Evolutionary conservation across 2,888 invertebrate genomes (phyloP).

Genomic region (Drosophila borealis): DNA sequence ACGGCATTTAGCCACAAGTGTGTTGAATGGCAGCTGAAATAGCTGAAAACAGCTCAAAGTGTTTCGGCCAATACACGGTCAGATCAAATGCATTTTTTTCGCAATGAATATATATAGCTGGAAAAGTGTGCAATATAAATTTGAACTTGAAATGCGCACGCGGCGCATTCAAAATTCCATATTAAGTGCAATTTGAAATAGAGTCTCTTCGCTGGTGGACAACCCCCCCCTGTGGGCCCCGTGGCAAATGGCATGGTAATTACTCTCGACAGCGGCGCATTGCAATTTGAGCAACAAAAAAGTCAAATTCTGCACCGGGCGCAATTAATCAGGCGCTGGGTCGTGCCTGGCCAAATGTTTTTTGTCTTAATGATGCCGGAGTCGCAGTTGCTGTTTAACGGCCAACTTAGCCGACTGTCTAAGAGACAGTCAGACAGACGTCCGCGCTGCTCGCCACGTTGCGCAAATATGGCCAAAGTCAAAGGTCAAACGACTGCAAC

Average conservation of each 20-base stretch:
- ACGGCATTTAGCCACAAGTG: constrained; percentile 17
- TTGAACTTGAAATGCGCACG: constrained; percentile 62
- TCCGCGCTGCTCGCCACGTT: constrained; percentile 30
- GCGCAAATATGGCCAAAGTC: constrained; percentile 75
- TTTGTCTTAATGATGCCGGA: constrained; percentile 77
- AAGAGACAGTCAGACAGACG: constrained; percentile 10
- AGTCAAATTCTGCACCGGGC: constrained; percentile 74
- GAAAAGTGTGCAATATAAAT: constrained; percentile 37
- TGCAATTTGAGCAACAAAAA: constrained; percentile 78
- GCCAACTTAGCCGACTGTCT: constrained; percentile 37
- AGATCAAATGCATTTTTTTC: constrained; percentile 70
- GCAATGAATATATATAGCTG: constrained; percentile 24
- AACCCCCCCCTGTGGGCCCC: not conserved
- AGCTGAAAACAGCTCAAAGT: constrained; percentile 18
- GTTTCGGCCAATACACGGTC: constrained; percentile 38
- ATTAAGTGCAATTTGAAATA: constrained; percentile 77
- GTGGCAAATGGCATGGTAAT: constrained; percentile 73
- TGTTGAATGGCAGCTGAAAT: constrained; percentile 18
- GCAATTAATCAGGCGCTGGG: constrained; percentile 77
- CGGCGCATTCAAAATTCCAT: constrained; percentile 62
- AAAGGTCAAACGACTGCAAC: constrained; percentile 71
- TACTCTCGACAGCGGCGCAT: constrained; percentile 54
- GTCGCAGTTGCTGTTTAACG: constrained; percentile 35
- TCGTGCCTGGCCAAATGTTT: constrained; percentile 78
- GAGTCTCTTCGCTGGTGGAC: constrained; percentile 40